Conservation (phyloP, 2,888 invertebrate species). For the Apantesis nais region DNA sequence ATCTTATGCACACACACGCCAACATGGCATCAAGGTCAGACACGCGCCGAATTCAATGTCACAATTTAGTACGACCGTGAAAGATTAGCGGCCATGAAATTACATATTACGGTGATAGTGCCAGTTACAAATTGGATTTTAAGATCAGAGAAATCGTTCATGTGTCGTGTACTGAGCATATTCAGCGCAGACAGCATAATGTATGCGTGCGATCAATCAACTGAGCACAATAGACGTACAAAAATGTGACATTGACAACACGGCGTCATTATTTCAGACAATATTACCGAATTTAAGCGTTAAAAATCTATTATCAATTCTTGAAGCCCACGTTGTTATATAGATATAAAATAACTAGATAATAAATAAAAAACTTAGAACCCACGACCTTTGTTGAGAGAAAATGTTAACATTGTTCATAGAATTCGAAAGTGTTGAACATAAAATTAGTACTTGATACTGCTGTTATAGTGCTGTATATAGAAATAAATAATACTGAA, state of each 20-base stretch:
- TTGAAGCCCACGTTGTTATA: slow-evolving; percentile 62
- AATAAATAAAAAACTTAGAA: slow-evolving; percentile 57
- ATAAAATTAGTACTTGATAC: slow-evolving; percentile 61
- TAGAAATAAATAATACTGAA: slow-evolving; percentile 56
- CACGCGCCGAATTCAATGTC: slow-evolving; percentile 89
- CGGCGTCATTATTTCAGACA: slow-evolving; percentile 57
- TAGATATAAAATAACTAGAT: slow-evolving; percentile 49
- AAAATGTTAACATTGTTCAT: slow-evolving; percentile 59
- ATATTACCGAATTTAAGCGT: slow-evolving; percentile 50
- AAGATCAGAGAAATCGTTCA: slow-evolving; percentile 39
- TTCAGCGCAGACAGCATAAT: slow-evolving; percentile 40
- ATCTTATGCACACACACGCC: slow-evolving; percentile 91
- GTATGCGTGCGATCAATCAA: slow-evolving; percentile 52
- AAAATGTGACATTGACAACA: slow-evolving; percentile 73
- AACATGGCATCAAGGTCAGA: slow-evolving; percentile 85
- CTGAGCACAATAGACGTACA: slow-evolving; percentile 46
- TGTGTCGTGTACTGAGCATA: slow-evolving; percentile 25
- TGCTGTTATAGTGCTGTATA: slow-evolving; percentile 60
- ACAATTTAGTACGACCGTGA: slow-evolving; percentile 60
- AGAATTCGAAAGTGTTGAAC: slow-evolving; percentile 57
- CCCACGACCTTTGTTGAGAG: slow-evolving; percentile 66
- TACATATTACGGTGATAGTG: slow-evolving; percentile 28
- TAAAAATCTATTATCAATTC: slow-evolving; percentile 42
- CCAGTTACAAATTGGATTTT: slow-evolving; percentile 32
- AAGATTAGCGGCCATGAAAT: slow-evolving; percentile 42